These are phyloP conservation scores for Chymomyza caudatula DNA, from an alignment of 2,888 invertebrate genomes.

Conservation along the genomic window DNA sequence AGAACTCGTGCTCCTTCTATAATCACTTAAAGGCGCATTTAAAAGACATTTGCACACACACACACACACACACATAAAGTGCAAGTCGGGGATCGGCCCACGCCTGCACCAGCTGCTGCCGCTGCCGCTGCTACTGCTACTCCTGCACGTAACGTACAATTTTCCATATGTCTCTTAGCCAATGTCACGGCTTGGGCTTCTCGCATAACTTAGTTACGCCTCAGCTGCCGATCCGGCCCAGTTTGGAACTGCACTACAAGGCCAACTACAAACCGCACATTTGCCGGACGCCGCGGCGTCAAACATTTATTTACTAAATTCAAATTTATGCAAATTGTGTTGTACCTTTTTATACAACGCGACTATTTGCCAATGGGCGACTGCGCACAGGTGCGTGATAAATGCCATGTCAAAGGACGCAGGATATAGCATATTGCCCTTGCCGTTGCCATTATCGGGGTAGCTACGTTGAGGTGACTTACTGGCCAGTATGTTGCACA, in stretches of 20 bases:
- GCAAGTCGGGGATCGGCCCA: not conserved
- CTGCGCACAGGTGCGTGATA: not conserved
- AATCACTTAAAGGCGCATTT: conserved; percentile 40
- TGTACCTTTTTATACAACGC: not conserved
- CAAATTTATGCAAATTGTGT: not conserved
- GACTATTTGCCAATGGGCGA: not conserved
- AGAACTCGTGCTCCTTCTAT: not conserved
- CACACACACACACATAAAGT: not conserved
- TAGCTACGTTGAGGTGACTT: too few relatives aligned
- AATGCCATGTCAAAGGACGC: not conserved
- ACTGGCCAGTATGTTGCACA: too few relatives aligned
- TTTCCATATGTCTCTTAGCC: not conserved
- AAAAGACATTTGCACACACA: conserved; percentile 42
- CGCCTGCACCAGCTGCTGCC: not conserved
- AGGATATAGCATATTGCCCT: not conserved
- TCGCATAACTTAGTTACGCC: not conserved
- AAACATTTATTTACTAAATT: not conserved
- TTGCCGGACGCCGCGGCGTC: too few relatives aligned
- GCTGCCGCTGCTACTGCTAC: conserved; percentile 19
- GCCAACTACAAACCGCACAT: not conserved
- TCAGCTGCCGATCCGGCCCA: not conserved
- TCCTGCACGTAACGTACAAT: conserved; percentile 39
- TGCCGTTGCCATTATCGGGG: too few relatives aligned
- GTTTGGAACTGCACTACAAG: not conserved
- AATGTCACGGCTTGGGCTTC: not conserved